A percentile compares a stretch with the other conserved stretches of the same genome.
Conservation (phyloP, 2,113 vertebrate species). For the Oxyura jamaicensis region DNA sequence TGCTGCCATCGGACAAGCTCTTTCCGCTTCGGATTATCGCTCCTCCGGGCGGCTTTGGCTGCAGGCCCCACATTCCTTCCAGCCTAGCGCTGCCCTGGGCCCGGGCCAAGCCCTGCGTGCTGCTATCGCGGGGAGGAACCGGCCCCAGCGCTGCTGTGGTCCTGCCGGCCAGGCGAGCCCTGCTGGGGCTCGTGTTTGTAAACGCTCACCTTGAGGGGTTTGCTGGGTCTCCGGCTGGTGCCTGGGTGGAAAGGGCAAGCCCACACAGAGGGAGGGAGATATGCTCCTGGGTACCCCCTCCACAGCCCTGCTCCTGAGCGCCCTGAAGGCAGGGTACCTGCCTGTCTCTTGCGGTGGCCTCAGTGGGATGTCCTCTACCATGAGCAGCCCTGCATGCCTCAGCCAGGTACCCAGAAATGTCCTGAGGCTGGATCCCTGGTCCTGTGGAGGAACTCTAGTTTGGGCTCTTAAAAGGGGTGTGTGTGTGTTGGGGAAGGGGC, state of each 20-base stretch:
- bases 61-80: background rate
- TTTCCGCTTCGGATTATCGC: slow-evolving; percentile 44
- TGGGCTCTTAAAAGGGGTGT: background rate
- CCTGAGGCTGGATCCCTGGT: fast-evolving
- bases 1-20: background rate
- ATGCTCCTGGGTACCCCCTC: background rate
- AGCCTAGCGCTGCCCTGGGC: background rate
- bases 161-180: background rate
- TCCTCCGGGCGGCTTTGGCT: background rate
- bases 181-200: background rate
- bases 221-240: background rate
- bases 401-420: background rate
- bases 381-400: background rate
- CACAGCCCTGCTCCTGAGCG: background rate
- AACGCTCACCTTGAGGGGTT: background rate
- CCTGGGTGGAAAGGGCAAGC: background rate
- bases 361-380: too few species aligned
- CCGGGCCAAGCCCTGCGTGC: background rate
- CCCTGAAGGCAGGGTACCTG: background rate
- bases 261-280: background rate
- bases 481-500: background rate
- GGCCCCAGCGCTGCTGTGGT: background rate
- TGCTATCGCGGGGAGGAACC: fast-evolving
- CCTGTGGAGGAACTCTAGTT: background rate
- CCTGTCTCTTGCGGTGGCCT: background rate